Conservation (phyloP, 2,888 invertebrate species). For the Leptinotarsa tumamoca region DNA sequence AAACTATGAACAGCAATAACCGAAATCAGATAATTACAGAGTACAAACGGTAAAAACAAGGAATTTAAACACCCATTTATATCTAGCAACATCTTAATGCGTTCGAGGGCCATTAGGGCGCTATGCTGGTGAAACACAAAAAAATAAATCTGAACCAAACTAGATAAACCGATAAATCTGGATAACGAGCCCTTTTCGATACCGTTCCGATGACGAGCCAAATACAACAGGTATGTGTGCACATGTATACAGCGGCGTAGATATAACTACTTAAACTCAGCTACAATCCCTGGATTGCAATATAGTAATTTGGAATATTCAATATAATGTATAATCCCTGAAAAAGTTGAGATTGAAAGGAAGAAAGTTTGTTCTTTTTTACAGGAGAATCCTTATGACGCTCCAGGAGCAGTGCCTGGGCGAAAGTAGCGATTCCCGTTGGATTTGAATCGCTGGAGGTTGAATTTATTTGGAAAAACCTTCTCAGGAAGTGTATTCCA, state of each 20-base stretch:
- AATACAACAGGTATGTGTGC: constrained; percentile 30
- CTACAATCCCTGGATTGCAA: no score
- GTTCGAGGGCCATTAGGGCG: constrained; percentile 29
- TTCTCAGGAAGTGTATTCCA: no score
- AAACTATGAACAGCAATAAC: constrained; percentile 23
- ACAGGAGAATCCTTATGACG: no score
- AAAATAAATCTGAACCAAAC: constrained; percentile 29
- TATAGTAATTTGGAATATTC: no score
- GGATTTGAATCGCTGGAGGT: no score
- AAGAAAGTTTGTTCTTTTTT: no score
- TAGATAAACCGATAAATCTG: constrained; percentile 33
- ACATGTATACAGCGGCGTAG: constrained; percentile 18
- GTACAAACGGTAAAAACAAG: constrained; percentile 24
- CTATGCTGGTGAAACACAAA: constrained; percentile 25
- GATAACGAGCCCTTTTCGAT: constrained; percentile 36
- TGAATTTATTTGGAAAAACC: no score
- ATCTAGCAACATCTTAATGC: constrained; percentile 35
- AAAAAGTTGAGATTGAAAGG: no score
- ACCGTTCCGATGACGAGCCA: constrained; percentile 18
- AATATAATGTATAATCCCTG: no score
- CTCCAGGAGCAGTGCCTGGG: no score
- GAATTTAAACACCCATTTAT: constrained; percentile 23
- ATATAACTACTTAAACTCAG: background rate
- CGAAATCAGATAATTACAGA: constrained; percentile 36
- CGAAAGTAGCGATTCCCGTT: no score